A percentile compares a stretch with the other conserved stretches of the same genome.
Evolutionary conservation across 1,140 invertebrate genomes (phyloP).

Genomic region (Rhagoletis zephyria): DNA sequence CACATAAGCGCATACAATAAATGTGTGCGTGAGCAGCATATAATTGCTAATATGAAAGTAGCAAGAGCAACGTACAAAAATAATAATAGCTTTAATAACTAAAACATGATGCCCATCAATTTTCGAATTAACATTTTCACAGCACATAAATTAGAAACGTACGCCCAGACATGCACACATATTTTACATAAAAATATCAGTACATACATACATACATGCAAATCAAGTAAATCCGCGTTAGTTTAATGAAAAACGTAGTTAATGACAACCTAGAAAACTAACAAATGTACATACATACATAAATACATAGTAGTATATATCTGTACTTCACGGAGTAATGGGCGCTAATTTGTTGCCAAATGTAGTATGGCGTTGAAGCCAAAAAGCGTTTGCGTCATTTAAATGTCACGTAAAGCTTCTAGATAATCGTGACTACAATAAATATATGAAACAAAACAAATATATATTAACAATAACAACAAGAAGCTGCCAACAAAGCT

Average conservation of each 20-base stretch:
- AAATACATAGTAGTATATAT: too few species aligned
- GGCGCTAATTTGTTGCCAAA: too few species aligned
- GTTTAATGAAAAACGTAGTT: neutral
- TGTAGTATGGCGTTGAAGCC: too few species aligned
- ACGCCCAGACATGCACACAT: neutral
- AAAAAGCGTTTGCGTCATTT: too few species aligned
- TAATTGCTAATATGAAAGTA: neutral
- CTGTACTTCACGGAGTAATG: too few species aligned
- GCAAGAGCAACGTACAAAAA: neutral
- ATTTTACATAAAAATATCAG: neutral
- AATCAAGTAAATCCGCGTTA: neutral
- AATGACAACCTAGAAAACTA: neutral
- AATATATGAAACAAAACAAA: too few species aligned
- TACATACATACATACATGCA: neutral
- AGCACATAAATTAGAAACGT: slow-evolving; percentile 18
- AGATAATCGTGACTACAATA: too few species aligned
- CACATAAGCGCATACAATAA: neutral
- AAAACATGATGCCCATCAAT: neutral
- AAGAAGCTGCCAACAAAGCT: too few species aligned
- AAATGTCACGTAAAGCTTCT: too few species aligned
- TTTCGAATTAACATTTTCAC: slow-evolving; percentile 34
- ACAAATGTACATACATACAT: too few species aligned
- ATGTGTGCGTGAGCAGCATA: neutral
- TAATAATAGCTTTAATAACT: neutral
- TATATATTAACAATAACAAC: too few species aligned